Percentiles rank a stretch among this genome's conserved stretches.
phyloP scores from a whole-genome alignment of 92 coral and sea anemone species.

The Phymanthus crucifer region DNA sequence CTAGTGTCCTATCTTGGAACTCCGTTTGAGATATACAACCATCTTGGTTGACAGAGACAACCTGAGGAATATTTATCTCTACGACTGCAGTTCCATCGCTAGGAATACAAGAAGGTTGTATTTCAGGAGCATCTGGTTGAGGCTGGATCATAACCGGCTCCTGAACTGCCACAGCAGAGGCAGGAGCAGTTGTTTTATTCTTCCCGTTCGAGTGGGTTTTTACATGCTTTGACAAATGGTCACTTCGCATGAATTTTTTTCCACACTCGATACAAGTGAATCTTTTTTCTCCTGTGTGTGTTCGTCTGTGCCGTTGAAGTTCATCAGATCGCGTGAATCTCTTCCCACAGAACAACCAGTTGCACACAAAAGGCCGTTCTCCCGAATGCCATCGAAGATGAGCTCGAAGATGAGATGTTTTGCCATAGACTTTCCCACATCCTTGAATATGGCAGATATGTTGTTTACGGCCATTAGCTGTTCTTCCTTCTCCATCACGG shows the following conservation, averaged over 20 bases:
- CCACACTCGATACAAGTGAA: constrained; percentile 93
- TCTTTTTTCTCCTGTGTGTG: constrained; percentile 96
- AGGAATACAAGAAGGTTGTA: constrained; percentile 34
- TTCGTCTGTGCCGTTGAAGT: constrained; percentile 92
- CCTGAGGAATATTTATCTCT: constrained; percentile 67
- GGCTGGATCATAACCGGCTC: constrained; percentile 79
- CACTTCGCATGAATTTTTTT: constrained; percentile 96
- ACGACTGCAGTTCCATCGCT: constrained; percentile 73
- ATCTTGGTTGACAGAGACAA: constrained; percentile 34
- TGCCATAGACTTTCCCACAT: constrained; percentile 97
- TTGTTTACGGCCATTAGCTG: constrained; percentile 92
- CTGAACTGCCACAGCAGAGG: constrained; percentile 19
- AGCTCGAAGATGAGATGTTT: constrained; percentile 97
- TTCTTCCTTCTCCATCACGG: constrained; percentile 98
- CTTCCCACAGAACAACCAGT: constrained; percentile 98
- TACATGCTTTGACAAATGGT: constrained; percentile 96
- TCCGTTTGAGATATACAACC: constrained; percentile 26
- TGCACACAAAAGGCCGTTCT: constrained; percentile 95
- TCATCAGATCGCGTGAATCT: constrained; percentile 98
- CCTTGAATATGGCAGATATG: constrained; percentile 95
- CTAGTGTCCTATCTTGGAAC: constrained; percentile 23
- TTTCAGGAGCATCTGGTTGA: constrained; percentile 23
- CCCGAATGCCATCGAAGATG: constrained; percentile 99
- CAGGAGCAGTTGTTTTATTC: constrained; percentile 18
- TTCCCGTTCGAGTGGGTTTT: constrained; percentile 90